Base-by-base conservation (phyloP, 2,888 invertebrate species). In the Azorinus chamasolen region DNA sequence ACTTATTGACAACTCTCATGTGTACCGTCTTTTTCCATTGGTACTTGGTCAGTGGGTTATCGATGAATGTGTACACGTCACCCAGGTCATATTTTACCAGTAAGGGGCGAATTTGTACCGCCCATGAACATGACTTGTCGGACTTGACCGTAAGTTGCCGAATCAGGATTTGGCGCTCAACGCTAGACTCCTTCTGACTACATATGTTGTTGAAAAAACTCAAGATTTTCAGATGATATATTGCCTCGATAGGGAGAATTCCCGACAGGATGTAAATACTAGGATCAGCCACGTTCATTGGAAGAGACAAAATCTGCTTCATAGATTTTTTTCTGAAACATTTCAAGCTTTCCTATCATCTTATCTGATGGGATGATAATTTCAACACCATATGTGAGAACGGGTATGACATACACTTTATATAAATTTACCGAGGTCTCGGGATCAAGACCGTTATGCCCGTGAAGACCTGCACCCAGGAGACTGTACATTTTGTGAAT, bases 241-340 rank as follows among this genome's bases (percentile, higher is more conserved):
- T 18, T 37, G n/a, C n/a, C n/a, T n/a, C n/a, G n/a, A n/a, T n/a
- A n/a, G n/a, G n/a, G n/a, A n/a, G n/a, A n/a, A n/a, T 8, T n/a
- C 32, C 32, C 20, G 32, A 43, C 20, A 62, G 50, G 27, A 62
- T 48, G 48, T 48, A 48, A 37, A 50, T 22, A 22, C 39, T 20
- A 20, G 51, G 51, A 24, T 63, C 63, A 22, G 63, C 51, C 46
- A 43, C 32, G 43, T 63, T 63, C 16, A 24, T n/a, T 18, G 63
- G 63, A 18, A 63, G 24, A 5, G 63, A 51, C 37, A 63, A 10
- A 37, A 63, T 39, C 2, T 63, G 51, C 24, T 63, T 51, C 39
- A 63, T 39, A 5, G 25, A 45, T n/a, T 27, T 55, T 55, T 39
- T 63, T 43, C 59, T 50, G 61, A 37, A 53, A 63, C 20, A 20